Conservation (phyloP, 2,113 vertebrate species). For the Muntiacus reevesi region DNA sequence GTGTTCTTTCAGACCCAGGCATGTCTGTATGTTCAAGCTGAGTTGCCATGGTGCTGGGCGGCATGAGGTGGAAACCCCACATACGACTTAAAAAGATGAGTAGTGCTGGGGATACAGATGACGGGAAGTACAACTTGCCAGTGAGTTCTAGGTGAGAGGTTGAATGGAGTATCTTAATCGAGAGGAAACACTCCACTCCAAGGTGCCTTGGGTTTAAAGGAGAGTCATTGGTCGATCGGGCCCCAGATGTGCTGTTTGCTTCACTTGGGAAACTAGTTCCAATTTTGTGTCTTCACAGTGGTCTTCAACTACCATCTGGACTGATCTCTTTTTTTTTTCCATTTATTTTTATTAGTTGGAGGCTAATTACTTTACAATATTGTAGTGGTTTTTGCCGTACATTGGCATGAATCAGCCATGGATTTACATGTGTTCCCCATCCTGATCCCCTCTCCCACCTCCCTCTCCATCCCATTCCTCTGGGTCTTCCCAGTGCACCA, state of each 20-base stretch:
- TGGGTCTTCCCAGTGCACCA: too few relatives aligned
- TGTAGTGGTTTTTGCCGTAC: too few relatives aligned
- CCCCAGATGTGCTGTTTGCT: not conserved
- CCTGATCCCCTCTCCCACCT: too few relatives aligned
- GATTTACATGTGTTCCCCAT: too few relatives aligned
- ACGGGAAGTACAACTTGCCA: not conserved
- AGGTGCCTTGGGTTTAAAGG: conserved; percentile 20
- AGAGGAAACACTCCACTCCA: conserved; percentile 17
- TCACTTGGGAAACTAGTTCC: not conserved
- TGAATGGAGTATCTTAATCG: conserved; percentile 47
- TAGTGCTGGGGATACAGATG: conserved; percentile 57
- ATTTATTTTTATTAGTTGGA: too few relatives aligned
- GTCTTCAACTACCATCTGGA: conserved; percentile 12
- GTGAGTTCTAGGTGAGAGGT: conserved; percentile 32
- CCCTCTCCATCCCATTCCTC: too few relatives aligned
- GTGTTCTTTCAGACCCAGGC: conserved; percentile 58
- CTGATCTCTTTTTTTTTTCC: not conserved
- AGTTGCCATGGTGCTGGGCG: conserved; percentile 77
- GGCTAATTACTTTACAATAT: too few relatives aligned
- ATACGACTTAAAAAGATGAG: conserved; percentile 43
- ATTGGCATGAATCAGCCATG: too few relatives aligned
- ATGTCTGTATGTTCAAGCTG: conserved; percentile 67
- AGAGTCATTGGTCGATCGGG: conserved; percentile 25
- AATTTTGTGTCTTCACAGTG: not conserved
- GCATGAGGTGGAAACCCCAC: conserved; percentile 52